Base-by-base conservation (phyloP, 2,113 vertebrate species). In the Natator depressus region DNA sequence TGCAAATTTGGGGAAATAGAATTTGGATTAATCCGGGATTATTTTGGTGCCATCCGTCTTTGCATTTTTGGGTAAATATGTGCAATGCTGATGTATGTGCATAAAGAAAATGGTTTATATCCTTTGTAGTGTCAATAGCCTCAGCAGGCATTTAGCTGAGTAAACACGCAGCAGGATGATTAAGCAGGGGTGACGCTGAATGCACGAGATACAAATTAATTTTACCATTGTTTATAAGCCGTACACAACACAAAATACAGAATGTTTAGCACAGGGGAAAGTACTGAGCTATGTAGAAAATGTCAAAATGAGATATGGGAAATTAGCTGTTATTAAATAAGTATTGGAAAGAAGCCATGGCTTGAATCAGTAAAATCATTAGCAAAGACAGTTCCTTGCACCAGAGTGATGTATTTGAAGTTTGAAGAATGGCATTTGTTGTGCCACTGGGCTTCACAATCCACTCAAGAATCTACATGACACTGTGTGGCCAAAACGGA, bases 1-100 rank as follows among this genome's bases (percentile, higher is more conserved):
- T 84, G 62, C 49, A 93, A 94, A 96, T 90, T 91, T 96, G 9
- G 38, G 42, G 55, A 95, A 97, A 96, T 88, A 82, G 96, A 93
- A 94, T 96, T 94, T 96, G 96, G 91, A 95, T 94, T 96, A 96
- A 96, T 81, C 27, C 72, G 86, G 93, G 94, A 97, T 96, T 96
- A 95, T 92, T 95, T 57, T 94, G 80, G 95, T 97, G 14, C 93
- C 96, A 96, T 95, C 95, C 85, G 2, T 54, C 12, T 80, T 6
- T 46, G 11, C 3, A 5, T 29, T 12, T 49, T 46, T 62, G 1
- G 1, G 54, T 35, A 11, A 69, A 65, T 95, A 54, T 88, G 82
- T 95, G 57, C 92, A 12, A 10, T 12, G 79, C 80, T 87, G 86
- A 57, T 93, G 80, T 93, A 85, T 0, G 0, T 82, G 83, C 80